phyloP scores from a whole-genome alignment of 1,140 invertebrate genomes.

The Drosophila sechellia region DNA sequence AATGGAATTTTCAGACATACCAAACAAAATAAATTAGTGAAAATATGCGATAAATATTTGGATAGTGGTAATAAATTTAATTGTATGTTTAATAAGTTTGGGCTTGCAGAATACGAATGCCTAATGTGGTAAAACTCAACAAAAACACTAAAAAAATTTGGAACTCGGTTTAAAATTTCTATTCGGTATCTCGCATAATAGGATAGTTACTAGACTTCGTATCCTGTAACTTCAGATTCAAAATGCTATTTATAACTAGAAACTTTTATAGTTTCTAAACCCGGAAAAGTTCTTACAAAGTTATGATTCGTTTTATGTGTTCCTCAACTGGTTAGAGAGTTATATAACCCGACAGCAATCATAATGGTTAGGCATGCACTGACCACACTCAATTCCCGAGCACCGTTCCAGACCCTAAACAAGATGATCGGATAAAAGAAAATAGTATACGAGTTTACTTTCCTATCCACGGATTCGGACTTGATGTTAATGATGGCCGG shows the following conservation, averaged over 20 bases:
- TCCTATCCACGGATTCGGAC: slow-evolving; percentile 36
- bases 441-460: slow-evolving; percentile 46
- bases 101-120: no score
- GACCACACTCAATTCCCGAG: slow-evolving; percentile 52
- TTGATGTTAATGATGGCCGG: slow-evolving; percentile 15
- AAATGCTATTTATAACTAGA: neutral
- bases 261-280: no score
- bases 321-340: slow-evolving; percentile 26
- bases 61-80: slow-evolving; percentile 1
- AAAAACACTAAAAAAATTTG: no score
- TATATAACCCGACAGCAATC: slow-evolving; percentile 42
- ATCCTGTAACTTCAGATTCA: no score
- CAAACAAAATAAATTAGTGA: neutral
- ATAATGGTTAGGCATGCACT: slow-evolving; percentile 18
- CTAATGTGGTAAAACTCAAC: no score
- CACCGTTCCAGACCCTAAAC: slow-evolving; percentile 46
- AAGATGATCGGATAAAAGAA: slow-evolving; percentile 35
- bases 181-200: no score
- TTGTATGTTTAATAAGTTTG: neutral
- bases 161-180: no score
- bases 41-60: slow-evolving; percentile 1
- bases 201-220: no score
- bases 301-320: slow-evolving; percentile 27
- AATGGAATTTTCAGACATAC: slow-evolving; percentile 24
- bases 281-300: slow-evolving; percentile 27